These are phyloP conservation scores for Seira sanloemensis DNA, from an alignment of 2,888 invertebrate species.

Conservation along the genomic window DNA sequence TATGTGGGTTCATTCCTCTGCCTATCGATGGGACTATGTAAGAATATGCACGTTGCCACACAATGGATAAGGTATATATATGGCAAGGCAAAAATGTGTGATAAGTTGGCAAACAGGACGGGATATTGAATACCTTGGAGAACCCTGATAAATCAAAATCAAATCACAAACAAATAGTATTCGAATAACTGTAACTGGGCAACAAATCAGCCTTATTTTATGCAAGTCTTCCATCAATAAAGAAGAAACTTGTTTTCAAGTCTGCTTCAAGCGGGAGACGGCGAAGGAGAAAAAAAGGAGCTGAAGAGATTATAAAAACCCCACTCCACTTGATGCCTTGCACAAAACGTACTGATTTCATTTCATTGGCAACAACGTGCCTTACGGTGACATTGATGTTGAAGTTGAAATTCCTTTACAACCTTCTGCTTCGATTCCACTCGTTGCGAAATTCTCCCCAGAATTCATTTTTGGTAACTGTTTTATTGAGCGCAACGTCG, in stretches of 20 bases:
- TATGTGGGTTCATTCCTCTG: too few species aligned
- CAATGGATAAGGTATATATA: too few species aligned
- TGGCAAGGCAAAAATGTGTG: too few species aligned
- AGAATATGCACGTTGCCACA: too few species aligned
- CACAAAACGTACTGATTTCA: conserved; percentile 55
- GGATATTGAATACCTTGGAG: conserved; percentile 53
- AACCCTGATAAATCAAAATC: conserved; percentile 62
- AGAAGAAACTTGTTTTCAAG: conserved; percentile 57
- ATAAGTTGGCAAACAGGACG: neutral
- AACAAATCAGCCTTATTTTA: conserved; percentile 57
- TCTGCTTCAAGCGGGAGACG: conserved; percentile 36
- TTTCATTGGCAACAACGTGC: conserved; percentile 59
- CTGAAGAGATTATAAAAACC: neutral
- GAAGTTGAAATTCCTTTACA: conserved; percentile 59
- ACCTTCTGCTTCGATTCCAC: conserved; percentile 35
- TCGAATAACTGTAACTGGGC: conserved; percentile 57
- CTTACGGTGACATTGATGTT: conserved; percentile 63
- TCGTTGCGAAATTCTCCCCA: neutral
- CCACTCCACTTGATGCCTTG: neutral
- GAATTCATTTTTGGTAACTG: conserved; percentile 55
- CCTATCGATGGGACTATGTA: too few species aligned
- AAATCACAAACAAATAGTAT: conserved; percentile 60
- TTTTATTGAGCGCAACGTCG: conserved; percentile 42
- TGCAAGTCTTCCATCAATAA: conserved; percentile 47
- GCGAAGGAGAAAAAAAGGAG: neutral